A percentile compares a stretch with the other conserved stretches of the same genome.
phyloP scores from a whole-genome alignment of 53 echinoderm and acorn worm genomes.

The Glandiceps talaboti region DNA sequence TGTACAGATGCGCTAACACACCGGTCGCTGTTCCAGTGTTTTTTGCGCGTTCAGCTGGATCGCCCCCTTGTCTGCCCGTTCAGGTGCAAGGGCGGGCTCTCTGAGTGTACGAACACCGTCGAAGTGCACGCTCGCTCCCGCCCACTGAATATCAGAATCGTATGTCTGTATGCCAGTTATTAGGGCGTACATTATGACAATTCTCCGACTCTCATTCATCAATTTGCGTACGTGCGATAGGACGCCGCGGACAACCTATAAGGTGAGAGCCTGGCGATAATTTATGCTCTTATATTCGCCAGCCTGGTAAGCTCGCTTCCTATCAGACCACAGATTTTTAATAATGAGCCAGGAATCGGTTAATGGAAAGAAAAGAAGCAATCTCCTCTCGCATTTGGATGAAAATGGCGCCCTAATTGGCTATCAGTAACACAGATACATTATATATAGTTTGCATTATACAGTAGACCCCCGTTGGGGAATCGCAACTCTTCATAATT shows the following conservation, averaged over 20 bases:
- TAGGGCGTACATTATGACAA: not conserved
- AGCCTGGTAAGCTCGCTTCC: not conserved
- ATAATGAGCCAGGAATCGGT: not conserved
- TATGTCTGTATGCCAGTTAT: not conserved
- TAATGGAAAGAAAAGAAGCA: not conserved
- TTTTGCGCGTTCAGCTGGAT: not conserved
- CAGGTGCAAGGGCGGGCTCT: not conserved
- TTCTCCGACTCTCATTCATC: not conserved
- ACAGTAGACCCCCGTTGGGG: not conserved
- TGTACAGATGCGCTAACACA: not conserved
- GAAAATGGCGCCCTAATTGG: not conserved
- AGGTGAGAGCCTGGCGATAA: not conserved
- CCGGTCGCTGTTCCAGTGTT: not conserved
- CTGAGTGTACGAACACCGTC: not conserved
- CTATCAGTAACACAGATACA: not conserved
- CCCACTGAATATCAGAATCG: not conserved
- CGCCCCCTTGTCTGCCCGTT: not conserved
- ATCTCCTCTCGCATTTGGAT: not conserved
- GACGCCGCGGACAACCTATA: not conserved
- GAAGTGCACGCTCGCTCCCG: not conserved
- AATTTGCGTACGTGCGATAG: not conserved
- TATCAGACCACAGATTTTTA: not conserved
- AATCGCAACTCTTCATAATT: not conserved
- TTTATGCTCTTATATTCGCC: not conserved
- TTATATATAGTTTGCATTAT: not conserved